Percentiles rank a stretch among this genome's conserved stretches.
Conservation (phyloP, 2,888 invertebrate species). For the Panzeria rudis region DNA sequence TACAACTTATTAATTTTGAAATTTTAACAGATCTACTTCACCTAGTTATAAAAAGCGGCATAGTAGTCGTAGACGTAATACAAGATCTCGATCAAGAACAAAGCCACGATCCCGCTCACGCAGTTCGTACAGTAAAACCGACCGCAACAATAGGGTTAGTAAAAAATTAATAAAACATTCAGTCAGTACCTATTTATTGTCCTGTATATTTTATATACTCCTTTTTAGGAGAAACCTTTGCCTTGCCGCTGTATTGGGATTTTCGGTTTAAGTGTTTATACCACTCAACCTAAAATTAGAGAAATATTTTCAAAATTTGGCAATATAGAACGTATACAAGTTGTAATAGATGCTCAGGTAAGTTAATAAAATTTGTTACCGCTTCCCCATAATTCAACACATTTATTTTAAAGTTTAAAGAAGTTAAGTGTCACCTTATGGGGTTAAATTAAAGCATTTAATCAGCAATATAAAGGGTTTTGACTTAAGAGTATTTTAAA, state of each 20-base stretch:
- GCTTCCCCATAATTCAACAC: constrained; percentile 37
- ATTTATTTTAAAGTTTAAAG: constrained; percentile 55
- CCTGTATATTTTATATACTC: not conserved
- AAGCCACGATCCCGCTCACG: constrained; percentile 70
- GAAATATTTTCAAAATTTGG: constrained; percentile 97
- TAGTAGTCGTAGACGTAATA: constrained; percentile 39
- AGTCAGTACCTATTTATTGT: not conserved
- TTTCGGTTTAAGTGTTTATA: constrained; percentile 96
- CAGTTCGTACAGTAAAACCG: constrained; percentile 66
- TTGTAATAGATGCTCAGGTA: constrained; percentile 96
- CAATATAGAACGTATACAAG: constrained; percentile 94
- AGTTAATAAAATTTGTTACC: constrained; percentile 60
- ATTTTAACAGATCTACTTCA: constrained; percentile 71
- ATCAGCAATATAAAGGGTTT: constrained; percentile 72
- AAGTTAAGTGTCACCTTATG: constrained; percentile 45
- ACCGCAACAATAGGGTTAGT: constrained; percentile 72
- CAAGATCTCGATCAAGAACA: constrained; percentile 52
- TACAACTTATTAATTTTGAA: not conserved
- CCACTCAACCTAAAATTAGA: constrained; percentile 95
- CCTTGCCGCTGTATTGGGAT: constrained; percentile 96
- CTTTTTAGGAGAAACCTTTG: constrained; percentile 86
- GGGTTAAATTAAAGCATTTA: constrained; percentile 64
- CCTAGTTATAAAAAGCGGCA: constrained; percentile 68
- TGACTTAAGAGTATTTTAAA: constrained; percentile 57
- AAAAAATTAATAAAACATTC: not conserved